Percentiles rank a stretch among this genome's conserved stretches.
phyloP scores from a whole-genome alignment of 1,140 invertebrate genomes.

The Campodea augens region DNA sequence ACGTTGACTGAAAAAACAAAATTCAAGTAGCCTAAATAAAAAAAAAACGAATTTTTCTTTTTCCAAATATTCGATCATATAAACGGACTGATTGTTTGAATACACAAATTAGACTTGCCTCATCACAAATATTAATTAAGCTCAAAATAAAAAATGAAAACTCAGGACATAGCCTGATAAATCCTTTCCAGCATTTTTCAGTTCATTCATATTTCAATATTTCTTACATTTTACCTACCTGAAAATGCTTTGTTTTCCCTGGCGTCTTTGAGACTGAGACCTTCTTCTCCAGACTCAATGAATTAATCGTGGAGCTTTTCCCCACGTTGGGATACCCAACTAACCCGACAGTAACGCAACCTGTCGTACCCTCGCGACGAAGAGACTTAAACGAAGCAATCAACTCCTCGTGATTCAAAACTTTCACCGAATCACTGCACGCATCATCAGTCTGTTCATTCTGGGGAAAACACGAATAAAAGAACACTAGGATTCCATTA shows the following conservation, averaged over 20 bases:
- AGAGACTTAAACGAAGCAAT: conserved; percentile 43
- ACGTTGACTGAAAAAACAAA: too few relatives aligned
- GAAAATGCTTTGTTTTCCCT: conserved; percentile 87
- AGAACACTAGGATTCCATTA: conserved; percentile 43
- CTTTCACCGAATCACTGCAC: conserved; percentile 16
- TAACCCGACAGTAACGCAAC: conserved; percentile 61
- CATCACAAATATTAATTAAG: too few relatives aligned
- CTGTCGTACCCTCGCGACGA: conserved; percentile 27
- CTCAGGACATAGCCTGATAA: too few relatives aligned
- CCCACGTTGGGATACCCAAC: conserved; percentile 99
- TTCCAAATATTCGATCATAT: too few relatives aligned
- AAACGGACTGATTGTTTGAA: too few relatives aligned
- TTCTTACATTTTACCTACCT: too few relatives aligned
- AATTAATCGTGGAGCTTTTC: conserved; percentile 97
- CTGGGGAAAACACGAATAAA: conserved; percentile 54
- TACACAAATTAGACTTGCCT: too few relatives aligned
- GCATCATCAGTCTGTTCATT: conserved; percentile 17
- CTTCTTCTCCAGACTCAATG: conserved; percentile 74
- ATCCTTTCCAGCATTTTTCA: too few relatives aligned
- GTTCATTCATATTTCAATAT: too few relatives aligned
- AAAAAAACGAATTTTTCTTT: too few relatives aligned
- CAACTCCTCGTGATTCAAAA: conserved; percentile 28
- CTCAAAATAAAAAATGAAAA: too few relatives aligned
- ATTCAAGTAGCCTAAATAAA: too few relatives aligned
- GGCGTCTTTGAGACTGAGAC: conserved; percentile 90